Evolutionary conservation across 64 coral and sea anemone genomes (phyloP).

Genomic region (Hydrozoanthus tunicans): DNA sequence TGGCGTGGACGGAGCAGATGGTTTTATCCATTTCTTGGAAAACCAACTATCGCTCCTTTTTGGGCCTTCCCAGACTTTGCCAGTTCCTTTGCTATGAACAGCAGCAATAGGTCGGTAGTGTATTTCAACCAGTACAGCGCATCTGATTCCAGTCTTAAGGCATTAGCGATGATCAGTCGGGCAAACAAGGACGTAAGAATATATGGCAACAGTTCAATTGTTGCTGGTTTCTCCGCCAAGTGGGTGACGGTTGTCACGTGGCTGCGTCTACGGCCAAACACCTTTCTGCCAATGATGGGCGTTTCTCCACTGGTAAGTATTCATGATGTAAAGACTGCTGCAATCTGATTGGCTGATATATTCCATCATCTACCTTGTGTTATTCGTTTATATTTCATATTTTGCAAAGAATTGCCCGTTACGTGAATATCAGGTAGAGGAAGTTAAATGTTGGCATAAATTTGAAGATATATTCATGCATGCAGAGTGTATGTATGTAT

Average conservation of each 20-base stretch:
- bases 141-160: not conserved
- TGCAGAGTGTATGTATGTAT: too few species aligned
- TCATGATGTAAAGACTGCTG: not conserved
- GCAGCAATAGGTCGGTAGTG: slow-evolving; percentile 1
- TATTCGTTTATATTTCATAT: too few species aligned
- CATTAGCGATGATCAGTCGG: not conserved
- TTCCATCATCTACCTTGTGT: too few species aligned
- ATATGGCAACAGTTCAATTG: not conserved
- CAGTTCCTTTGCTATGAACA: slow-evolving; percentile 10
- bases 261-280: not conserved
- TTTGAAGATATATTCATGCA: too few species aligned
- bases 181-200: slow-evolving; percentile 1
- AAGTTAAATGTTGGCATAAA: too few species aligned
- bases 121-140: slow-evolving; percentile 12
- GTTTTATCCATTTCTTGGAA: not conserved
- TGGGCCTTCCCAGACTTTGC: not conserved
- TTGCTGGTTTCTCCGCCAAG: not conserved
- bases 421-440: too few species aligned
- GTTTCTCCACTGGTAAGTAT: not conserved
- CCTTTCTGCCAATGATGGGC: not conserved
- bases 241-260: slow-evolving; percentile 25
- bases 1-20: not conserved
- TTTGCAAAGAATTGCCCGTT: too few species aligned
- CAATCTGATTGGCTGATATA: too few species aligned
- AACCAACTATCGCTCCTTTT: not conserved